Conservation (phyloP, 2,797 vertebrate genomes). For the Nasua narica region DNA sequence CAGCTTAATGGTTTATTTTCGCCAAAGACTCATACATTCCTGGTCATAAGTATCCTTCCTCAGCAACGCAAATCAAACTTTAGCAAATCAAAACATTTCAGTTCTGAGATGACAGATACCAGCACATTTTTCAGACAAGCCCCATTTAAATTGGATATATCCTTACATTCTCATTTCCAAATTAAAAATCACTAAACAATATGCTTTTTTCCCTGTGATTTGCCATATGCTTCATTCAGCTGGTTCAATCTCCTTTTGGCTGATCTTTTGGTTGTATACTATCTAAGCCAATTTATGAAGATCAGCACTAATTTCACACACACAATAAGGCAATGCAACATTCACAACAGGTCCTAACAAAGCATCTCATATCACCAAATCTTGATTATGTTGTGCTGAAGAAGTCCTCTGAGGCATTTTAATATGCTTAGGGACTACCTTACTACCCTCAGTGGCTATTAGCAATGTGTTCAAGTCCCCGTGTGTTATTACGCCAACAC, state of each 20-base stretch:
- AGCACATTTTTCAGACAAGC: constrained; percentile 17
- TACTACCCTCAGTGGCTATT: constrained; percentile 42
- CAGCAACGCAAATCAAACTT: constrained; percentile 40
- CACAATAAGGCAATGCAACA: constrained; percentile 21
- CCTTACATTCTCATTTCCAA: constrained; percentile 35
- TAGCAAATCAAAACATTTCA: constrained; percentile 57
- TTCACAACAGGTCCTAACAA: constrained; percentile 65
- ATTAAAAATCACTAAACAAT: constrained; percentile 44
- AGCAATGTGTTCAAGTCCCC: constrained; percentile 48
- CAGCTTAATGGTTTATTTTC: constrained; percentile 34
- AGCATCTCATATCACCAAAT: constrained; percentile 63
- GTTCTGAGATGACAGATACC: constrained; percentile 16
- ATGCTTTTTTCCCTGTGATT: neutral
- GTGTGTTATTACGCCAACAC: constrained; percentile 20
- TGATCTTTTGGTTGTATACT: constrained; percentile 11
- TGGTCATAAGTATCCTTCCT: neutral
- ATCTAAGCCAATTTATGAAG: constrained; percentile 42
- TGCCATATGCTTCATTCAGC: constrained; percentile 27
- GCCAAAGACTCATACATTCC: neutral
- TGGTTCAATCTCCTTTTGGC: constrained; percentile 17
- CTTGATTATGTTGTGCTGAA: constrained; percentile 62
- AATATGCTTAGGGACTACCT: constrained; percentile 61
- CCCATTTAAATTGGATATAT: constrained; percentile 13
- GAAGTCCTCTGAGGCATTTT: constrained; percentile 54
- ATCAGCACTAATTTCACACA: constrained; percentile 38